A percentile compares a stretch with the other conserved stretches of the same genome.
Conservation (phyloP, 1,140 invertebrate species). For the Campoletis sonorensis region DNA sequence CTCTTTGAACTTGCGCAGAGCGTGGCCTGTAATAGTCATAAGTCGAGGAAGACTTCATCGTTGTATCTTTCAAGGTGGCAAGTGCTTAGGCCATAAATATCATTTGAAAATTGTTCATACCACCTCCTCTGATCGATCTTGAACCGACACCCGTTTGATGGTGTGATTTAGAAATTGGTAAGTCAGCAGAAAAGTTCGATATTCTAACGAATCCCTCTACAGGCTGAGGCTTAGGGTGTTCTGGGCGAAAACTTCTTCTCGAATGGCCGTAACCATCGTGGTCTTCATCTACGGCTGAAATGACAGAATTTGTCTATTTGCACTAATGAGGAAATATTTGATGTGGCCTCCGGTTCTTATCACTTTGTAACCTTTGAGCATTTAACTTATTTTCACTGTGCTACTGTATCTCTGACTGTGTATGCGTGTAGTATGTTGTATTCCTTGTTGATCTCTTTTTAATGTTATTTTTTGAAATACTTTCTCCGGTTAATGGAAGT, state of each 20-base stretch:
- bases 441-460: background rate
- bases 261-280: background rate
- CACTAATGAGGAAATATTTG: constrained; percentile 1
- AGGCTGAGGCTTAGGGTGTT: no score
- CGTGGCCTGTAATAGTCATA: background rate
- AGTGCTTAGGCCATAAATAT: no score
- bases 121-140: background rate
- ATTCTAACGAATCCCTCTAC: background rate
- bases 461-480: background rate
- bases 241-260: background rate
- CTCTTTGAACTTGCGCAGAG: background rate
- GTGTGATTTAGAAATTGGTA: background rate
- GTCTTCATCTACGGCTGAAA: background rate
- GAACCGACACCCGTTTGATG: background rate
- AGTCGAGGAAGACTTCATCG: background rate
- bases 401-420: background rate
- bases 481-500: constrained; percentile 39
- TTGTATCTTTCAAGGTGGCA: background rate
- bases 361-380: background rate
- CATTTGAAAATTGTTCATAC: background rate
- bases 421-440: background rate
- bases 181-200: background rate
- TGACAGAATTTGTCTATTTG: constrained; percentile 31
- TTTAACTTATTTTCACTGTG: constrained; percentile 7
- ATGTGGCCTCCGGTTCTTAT: background rate